Conservation (phyloP, 2,113 vertebrate species). For the Uropsilus gracilis region DNA sequence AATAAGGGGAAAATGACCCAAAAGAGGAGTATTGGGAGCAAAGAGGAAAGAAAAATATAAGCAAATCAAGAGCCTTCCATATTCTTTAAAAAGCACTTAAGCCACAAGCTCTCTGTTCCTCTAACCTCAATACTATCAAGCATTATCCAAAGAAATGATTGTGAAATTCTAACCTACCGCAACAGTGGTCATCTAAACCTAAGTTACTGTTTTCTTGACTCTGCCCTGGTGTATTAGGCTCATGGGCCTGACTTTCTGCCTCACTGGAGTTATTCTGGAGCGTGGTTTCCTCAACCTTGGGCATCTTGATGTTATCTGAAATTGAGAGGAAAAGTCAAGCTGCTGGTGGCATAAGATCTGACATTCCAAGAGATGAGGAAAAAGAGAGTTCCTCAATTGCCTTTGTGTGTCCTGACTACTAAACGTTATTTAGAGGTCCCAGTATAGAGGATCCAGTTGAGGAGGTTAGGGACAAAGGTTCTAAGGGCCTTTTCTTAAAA, state of each 20-base stretch:
- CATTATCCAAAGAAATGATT: neutral
- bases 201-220: neutral
- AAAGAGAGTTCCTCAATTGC: neutral
- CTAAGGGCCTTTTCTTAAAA: neutral
- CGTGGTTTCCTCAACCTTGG: slow-evolving; percentile 2
- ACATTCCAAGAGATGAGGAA: neutral
- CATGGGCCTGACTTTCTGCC: neutral
- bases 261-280: neutral
- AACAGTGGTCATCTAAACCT: neutral
- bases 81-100: neutral
- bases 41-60: neutral
- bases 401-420: neutral
- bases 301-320: slow-evolving; percentile 68
- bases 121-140: neutral
- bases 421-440: too few relatives aligned
- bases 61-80: neutral
- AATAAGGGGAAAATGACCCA: neutral
- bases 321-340: neutral
- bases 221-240: neutral
- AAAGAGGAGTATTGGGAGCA: neutral
- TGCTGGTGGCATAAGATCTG: neutral
- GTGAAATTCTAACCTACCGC: slow-evolving; percentile 48
- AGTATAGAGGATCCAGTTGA: too few relatives aligned
- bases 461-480: neutral
- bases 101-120: neutral